Percentiles rank a stretch among this genome's conserved stretches.
These are phyloP conservation scores for Esox niger DNA, from an alignment of 2,113 vertebrate genomes.

Conservation along the genomic window DNA sequence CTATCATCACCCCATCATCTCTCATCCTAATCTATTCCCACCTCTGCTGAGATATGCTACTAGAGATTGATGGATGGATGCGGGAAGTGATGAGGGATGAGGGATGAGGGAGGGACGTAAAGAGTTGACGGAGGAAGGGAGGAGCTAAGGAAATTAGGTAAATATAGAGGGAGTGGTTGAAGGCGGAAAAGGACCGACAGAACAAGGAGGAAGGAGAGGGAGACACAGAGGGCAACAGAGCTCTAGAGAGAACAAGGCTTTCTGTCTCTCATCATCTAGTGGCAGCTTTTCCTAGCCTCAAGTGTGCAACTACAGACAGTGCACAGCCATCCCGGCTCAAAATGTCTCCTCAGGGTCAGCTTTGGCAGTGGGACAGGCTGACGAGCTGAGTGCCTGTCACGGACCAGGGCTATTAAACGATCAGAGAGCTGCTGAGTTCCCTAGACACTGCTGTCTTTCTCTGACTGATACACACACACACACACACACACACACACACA, in stretches of 20 bases:
- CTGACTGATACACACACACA: too few relatives aligned
- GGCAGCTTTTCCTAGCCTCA: slow-evolving; percentile 33
- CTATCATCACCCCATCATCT: too few relatives aligned
- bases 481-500: too few relatives aligned
- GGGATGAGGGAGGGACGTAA: too few relatives aligned
- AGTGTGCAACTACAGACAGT: slow-evolving; percentile 23
- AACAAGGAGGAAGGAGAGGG: not conserved
- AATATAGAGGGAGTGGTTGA: too few relatives aligned
- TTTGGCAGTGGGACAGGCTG: slow-evolving; percentile 59
- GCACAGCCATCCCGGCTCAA: slow-evolving; percentile 27
- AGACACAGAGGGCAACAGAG: not conserved
- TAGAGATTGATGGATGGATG: too few relatives aligned
- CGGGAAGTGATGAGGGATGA: too few relatives aligned
- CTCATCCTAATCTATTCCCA: too few relatives aligned
- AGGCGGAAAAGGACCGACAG: too few relatives aligned
- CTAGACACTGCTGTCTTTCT: slow-evolving; percentile 45
- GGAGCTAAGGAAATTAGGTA: too few relatives aligned
- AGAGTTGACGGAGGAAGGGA: too few relatives aligned
- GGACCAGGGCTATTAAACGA: slow-evolving; percentile 61
- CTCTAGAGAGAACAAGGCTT: not conserved
- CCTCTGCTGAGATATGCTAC: too few relatives aligned
- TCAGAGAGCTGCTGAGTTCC: slow-evolving; percentile 52
- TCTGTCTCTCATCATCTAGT: not conserved
- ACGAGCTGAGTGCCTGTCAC: slow-evolving; percentile 45
- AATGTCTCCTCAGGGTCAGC: slow-evolving; percentile 53